Base-by-base conservation (phyloP, 1,140 invertebrate species). In the Delia radicum region DNA sequence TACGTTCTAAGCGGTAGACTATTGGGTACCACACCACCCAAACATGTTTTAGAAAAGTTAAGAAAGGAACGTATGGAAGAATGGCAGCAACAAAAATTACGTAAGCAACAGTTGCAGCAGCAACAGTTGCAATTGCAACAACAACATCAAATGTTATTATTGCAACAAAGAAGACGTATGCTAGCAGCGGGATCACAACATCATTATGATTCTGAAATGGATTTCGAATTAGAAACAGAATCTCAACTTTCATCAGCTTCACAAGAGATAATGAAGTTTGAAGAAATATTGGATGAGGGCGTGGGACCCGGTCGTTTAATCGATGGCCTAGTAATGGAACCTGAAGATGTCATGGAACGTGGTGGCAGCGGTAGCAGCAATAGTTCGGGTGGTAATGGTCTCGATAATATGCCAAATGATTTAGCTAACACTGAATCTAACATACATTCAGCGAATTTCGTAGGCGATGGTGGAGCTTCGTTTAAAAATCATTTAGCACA, bases 231-330 rank as follows among this genome's bases (percentile, higher is more conserved):
- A 18, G 82, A 84, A 73, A 81, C 83, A 29, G 83, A 85, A 76
- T 85, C 81, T 26, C 83, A 83, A 77, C 78, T 83, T 12, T 85
- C 83, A 18, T 83, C 82, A 46, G 79, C 81, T 1, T 78, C 83
- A 7, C 83, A 83, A 77, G 83, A 83, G 76, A 83, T 85, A 75
- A 82, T 85, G 81, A 85, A 85, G 75, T 85, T 85, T 29, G 83
- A 85, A 69, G 83, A 85, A 78, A 81, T 85, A 67, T 80, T 83
- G 77, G 83, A 85, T 77, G 83, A 85, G 13, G 83, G 80, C 73
- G 81, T 81, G 76, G 83, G 82, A 79, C 81, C 82, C 61, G 81
- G 81, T 62, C 83, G 81, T 79, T 79, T 84, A 48, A 82, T 85
- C 69, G 81, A 84, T 84, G 83, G 82, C 69, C 79, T 85, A 48